Percentiles rank a stretch among this genome's conserved stretches.
Evolutionary conservation across 2,113 vertebrate genomes (phyloP).

Genomic region (Microtus richardsoni): DNA sequence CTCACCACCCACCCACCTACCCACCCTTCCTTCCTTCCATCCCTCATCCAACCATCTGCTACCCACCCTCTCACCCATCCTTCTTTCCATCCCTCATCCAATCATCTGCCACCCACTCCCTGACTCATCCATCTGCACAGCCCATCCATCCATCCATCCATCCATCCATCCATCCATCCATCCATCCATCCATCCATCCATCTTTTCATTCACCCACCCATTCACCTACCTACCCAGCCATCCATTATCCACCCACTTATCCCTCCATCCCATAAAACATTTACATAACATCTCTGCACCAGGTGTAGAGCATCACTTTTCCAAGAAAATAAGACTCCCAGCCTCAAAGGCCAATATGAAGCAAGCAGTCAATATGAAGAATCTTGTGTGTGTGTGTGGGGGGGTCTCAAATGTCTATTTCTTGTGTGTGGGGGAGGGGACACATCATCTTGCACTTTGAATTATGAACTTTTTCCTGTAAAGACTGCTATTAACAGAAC

Average conservation of each 20-base stretch:
- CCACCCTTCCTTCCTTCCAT: not conserved
- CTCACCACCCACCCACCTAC: not conserved
- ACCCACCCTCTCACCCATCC: not conserved
- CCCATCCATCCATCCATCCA: not conserved
- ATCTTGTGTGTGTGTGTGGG: not conserved
- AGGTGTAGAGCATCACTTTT: not conserved
- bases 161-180: too few species aligned
- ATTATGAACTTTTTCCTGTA: not conserved
- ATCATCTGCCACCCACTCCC: not conserved
- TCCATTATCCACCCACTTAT: not conserved
- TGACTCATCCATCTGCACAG: not conserved
- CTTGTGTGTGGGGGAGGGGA: too few species aligned
- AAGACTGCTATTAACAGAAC: not conserved
- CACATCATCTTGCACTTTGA: not conserved
- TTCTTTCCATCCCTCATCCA: not conserved
- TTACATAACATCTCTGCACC: not conserved
- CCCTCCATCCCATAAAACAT: not conserved
- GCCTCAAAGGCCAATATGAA: not conserved
- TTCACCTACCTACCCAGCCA: not conserved
- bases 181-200: not conserved
- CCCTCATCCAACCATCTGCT: too few species aligned
- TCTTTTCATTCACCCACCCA: not conserved
- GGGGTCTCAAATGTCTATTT: not conserved
- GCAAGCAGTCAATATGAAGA: accelerated
- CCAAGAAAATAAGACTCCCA: not conserved